Evolutionary conservation across 2,797 vertebrate species (phyloP).

Genomic region (Halcyon leucocephala): DNA sequence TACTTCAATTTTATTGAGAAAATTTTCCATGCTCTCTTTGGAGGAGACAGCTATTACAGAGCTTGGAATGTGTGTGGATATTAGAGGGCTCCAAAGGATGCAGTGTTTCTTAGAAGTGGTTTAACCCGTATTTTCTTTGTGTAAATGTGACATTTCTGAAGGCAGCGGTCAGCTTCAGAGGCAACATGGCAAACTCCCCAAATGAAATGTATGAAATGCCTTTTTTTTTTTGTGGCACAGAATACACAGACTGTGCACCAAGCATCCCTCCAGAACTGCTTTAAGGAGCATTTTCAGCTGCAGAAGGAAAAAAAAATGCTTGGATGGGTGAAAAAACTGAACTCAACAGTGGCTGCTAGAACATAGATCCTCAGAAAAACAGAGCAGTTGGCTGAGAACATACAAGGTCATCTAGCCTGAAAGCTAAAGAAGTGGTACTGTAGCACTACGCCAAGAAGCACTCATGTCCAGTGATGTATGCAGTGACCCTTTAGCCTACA

Average conservation of each 20-base stretch:
- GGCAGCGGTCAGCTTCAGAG: neutral
- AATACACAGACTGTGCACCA: fast-evolving
- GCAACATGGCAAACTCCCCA: neutral
- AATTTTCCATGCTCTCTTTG: neutral
- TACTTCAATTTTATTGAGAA: neutral
- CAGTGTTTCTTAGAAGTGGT: neutral
- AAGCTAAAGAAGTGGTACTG: neutral
- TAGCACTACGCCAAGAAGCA: neutral
- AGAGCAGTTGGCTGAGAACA: neutral
- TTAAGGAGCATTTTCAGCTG: neutral
- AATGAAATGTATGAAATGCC: neutral
- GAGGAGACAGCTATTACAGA: neutral
- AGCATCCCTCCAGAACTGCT: neutral
- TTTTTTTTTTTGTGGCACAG: neutral
- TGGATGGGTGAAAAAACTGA: neutral
- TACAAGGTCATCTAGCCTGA: neutral
- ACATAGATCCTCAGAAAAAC: neutral
- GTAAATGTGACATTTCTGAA: neutral
- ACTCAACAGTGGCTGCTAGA: neutral
- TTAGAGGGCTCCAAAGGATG: neutral
- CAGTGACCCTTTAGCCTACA: neutral
- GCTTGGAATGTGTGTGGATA: neutral
- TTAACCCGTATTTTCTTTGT: neutral
- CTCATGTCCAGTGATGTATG: neutral
- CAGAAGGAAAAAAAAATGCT: neutral